Evolutionary conservation across 2,888 invertebrate species (phyloP).

Genomic region (Bugula neritina): DNA sequence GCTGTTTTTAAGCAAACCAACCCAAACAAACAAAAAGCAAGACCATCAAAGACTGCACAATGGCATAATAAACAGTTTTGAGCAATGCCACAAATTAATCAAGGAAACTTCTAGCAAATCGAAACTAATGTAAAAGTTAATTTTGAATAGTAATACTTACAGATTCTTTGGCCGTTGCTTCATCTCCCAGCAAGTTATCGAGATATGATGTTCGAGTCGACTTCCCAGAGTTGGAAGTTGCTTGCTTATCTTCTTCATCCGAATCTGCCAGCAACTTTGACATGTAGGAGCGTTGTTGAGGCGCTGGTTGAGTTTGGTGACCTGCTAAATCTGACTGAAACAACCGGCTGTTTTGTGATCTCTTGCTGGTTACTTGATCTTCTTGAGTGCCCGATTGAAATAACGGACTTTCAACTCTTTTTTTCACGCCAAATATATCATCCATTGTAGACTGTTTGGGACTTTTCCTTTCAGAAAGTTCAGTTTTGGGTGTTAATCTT

Average conservation of each 20-base stretch:
- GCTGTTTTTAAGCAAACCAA: too few species aligned
- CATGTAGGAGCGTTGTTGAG: constrained; percentile 9
- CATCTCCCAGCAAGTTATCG: constrained; percentile 1
- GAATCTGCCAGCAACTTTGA: constrained; percentile 6
- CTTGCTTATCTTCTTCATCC: not conserved
- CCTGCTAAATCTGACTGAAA: not conserved
- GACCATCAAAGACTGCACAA: too few species aligned
- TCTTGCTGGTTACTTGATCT: not conserved
- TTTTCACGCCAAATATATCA: constrained; percentile 4
- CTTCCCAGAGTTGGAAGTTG: too few species aligned
- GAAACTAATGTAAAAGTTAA: too few species aligned
- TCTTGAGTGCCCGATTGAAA: constrained; percentile 10
- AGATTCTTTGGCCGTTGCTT: not conserved
- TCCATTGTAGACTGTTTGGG: constrained; percentile 5
- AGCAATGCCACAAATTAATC: too few species aligned
- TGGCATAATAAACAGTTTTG: too few species aligned
- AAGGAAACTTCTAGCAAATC: too few species aligned
- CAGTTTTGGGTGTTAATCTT: not conserved
- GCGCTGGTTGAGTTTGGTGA: not conserved
- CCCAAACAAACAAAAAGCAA: too few species aligned
- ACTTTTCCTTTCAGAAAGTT: not conserved
- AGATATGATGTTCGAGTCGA: not conserved
- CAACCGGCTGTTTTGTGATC: not conserved
- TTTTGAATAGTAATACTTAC: not conserved
- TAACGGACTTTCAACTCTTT: not conserved